phyloP scores from a whole-genome alignment of 2,797 vertebrate species.

The Anguilla megastoma region DNA sequence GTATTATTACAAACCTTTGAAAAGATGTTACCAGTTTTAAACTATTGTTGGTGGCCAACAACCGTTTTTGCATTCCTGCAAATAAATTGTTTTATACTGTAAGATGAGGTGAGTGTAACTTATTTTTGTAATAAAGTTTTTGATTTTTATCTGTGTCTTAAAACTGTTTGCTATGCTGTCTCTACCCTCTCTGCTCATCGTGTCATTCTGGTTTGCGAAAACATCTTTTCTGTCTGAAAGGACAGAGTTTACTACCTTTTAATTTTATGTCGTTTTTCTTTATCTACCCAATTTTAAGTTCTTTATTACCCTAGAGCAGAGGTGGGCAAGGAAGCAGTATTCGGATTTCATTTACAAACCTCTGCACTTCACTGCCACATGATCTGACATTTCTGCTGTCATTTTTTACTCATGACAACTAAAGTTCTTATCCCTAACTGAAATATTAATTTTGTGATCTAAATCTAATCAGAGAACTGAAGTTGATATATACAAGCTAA shows the following conservation, averaged over 20 bases:
- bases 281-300: not conserved
- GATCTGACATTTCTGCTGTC: not conserved
- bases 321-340: not conserved
- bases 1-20: constrained; percentile 73
- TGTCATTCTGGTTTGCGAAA: not conserved
- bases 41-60: constrained; percentile 84
- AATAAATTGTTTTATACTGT: constrained; percentile 99
- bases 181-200: not conserved
- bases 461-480: too few species aligned
- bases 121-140: constrained; percentile 99
- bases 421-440: too few species aligned
- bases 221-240: not conserved
- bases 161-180: constrained; percentile 59
- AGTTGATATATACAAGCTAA: too few species aligned
- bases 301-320: not conserved
- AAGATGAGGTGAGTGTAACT: constrained; percentile 91
- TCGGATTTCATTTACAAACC: not conserved
- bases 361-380: not conserved
- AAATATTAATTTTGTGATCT: too few species aligned
- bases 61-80: constrained; percentile 93
- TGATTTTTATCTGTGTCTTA: constrained; percentile 85
- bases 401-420: too few species aligned
- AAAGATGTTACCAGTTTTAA: constrained; percentile 84
- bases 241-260: not conserved
- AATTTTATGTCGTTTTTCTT: not conserved